A percentile compares a stretch with the other conserved stretches of the same genome.
These are phyloP conservation scores for Mechanitis mazaeus DNA, from an alignment of 2,888 invertebrate species.

Conservation along the genomic window DNA sequence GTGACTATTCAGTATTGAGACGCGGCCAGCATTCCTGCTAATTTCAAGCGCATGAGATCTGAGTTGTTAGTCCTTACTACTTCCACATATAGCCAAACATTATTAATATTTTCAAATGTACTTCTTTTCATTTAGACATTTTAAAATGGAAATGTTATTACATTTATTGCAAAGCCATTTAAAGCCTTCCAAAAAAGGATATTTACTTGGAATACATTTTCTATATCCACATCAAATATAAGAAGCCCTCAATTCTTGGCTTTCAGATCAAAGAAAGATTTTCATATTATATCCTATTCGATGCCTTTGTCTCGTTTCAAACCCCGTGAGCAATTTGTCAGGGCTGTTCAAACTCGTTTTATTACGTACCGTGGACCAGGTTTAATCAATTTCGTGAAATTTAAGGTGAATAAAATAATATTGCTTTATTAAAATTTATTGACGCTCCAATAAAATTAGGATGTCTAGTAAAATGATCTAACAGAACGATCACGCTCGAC, in stretches of 20 bases:
- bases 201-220: slow-evolving; percentile 25
- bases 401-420: slow-evolving; percentile 3
- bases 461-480: no score
- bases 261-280: slow-evolving; percentile 40
- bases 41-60: no score
- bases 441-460: neutral
- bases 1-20: no score
- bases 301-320: slow-evolving; percentile 34
- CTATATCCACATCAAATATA: slow-evolving; percentile 26
- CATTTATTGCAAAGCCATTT: slow-evolving; percentile 19
- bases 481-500: no score
- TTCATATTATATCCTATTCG: slow-evolving; percentile 37
- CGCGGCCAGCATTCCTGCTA: no score
- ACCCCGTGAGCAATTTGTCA: slow-evolving; percentile 25
- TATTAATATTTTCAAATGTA: neutral
- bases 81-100: no score
- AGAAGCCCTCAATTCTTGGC: slow-evolving; percentile 15
- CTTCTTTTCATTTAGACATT: neutral
- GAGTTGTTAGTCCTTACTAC: no score
- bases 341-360: slow-evolving; percentile 15
- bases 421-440: neutral
- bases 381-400: slow-evolving; percentile 4
- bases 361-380: slow-evolving; percentile 9
- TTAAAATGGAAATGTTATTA: slow-evolving; percentile 13
- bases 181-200: slow-evolving; percentile 18